Conservation (phyloP, 2,113 vertebrate genomes). For the Falcunculus frontatus region DNA sequence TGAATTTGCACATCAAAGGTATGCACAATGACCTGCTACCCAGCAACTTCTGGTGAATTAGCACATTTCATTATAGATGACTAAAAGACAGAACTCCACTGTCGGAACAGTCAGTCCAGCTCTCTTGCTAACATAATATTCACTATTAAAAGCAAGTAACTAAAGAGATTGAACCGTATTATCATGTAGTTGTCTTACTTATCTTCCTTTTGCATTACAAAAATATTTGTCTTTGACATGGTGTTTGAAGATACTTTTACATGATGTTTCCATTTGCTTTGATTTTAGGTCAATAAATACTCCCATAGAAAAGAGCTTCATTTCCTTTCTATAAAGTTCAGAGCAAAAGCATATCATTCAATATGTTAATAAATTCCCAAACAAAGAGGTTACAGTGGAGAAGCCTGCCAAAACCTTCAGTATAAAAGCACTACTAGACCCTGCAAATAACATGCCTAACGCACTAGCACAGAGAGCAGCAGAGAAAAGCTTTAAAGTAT, state of each 20-base stretch:
- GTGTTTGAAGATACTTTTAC: not conserved
- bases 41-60: not conserved
- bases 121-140: not conserved
- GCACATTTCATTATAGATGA: not conserved
- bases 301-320: not conserved
- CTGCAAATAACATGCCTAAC: not conserved
- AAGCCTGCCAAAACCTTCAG: not conserved
- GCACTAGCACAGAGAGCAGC: not conserved
- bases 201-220: not conserved
- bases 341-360: not conserved
- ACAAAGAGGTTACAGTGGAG: not conserved
- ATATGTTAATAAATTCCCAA: not conserved
- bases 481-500: not conserved
- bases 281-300: not conserved
- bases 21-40: not conserved
- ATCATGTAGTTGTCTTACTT: not conserved
- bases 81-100: not conserved
- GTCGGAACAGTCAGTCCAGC: not conserved
- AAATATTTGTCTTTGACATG: not conserved
- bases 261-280: not conserved
- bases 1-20: conserved; percentile 33
- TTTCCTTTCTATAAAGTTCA: not conserved
- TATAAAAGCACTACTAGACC: not conserved
- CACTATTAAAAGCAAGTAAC: not conserved
- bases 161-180: not conserved